Base-by-base conservation (phyloP, 2,113 vertebrate species). In the Leptobrachium ailaonicum region DNA sequence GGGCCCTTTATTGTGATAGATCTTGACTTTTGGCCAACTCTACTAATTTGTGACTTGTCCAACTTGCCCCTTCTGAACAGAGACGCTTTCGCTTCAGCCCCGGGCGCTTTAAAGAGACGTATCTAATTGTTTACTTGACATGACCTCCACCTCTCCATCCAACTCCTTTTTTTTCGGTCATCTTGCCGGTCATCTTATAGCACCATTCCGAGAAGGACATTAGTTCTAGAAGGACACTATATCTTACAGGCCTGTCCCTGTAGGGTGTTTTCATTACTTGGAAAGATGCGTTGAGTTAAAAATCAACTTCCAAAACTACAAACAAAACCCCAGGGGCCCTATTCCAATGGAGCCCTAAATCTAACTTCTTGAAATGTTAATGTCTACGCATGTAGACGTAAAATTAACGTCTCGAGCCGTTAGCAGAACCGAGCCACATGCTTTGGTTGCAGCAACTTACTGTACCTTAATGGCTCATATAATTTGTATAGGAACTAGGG, bases 1-100 rank as follows among this genome's bases (percentile, higher is more conserved):
- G 64, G 54, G 54, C 63, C 64, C 42, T 69, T 54, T 68, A 47
- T 41, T 60, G 64, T 75, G 71, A 81, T 81, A 81, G 79, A 69
- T 81, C 64, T 81, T 81, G 79, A 81, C 79, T 81, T 81, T 81
- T 74, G 79, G 66, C 42, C 79, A 75, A 67, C 56, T 81, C 64
- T 45, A 74, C 79, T 75, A 81, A 81, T 81, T 81, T 81, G 64
- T 74, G 64, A 45, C 79, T 81, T 81, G 79, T 81, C 53, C 67
- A 69, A 58, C 66, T 81, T 75, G 79, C 71, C 79, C 79, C 72
- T 62, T 68, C 66, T 62, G 41, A 32, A 75, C 53, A 69, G 12
- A 62, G 79, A 73, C 60, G 79, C 64, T 81, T 75, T 81, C 79
- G 8, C 79, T 75, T 50, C 9, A 47, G 72, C 79, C 79, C 62